Evolutionary conservation across 2,113 vertebrate species (phyloP), one percentile per base, ranked within the genome.

Genomic region (Phodopus roborovskii): DNA sequence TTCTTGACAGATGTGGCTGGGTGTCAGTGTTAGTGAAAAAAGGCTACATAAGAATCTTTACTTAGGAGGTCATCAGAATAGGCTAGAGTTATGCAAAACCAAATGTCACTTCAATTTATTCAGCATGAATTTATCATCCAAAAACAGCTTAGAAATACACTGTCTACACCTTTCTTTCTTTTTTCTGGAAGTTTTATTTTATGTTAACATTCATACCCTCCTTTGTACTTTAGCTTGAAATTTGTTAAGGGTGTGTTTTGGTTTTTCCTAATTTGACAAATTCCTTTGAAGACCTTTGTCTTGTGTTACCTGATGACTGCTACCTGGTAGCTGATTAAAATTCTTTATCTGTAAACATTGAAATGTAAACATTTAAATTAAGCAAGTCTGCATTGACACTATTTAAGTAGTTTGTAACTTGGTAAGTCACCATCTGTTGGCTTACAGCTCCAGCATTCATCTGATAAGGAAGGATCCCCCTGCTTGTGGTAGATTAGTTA

Each of bases 51-150:
- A 94, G 93, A 97, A 97, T 92, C 89, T 97, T 97, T 97, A 45
- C 94, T 96, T 97, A 84, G 88, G 88, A 97, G 96, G 92, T 94
- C 92, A 79, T 97, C 77, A 94, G 96, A 78, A 97, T 60, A 97
- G 95, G 71, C 71, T 96, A 79, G 70, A 97, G 97, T 97, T 96
- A 97, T 96, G 94, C 96, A 94, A 97, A 97, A 97, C 88, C 95
- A 98, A 95, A 98, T 98, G 97, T 96, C 92, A 97, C 86, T 97
- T 98, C 95, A 97, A 91, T 97, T 97, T 98, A 96, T 97, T 98
- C 93, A 96, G 95, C 86, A 96, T 90, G 88, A 95, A 98, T 96
- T 92, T 97, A 94, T 98, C 94, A 95, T 96, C 91, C 66, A 89
- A 95, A 97, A 89, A 86, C 88, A 96, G 82, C 83, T 97, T 96